Evolutionary conservation across 92 coral and sea anemone species (phyloP), one percentile per base, ranked within the genome.

Genomic region (Diadumene lineata): DNA sequence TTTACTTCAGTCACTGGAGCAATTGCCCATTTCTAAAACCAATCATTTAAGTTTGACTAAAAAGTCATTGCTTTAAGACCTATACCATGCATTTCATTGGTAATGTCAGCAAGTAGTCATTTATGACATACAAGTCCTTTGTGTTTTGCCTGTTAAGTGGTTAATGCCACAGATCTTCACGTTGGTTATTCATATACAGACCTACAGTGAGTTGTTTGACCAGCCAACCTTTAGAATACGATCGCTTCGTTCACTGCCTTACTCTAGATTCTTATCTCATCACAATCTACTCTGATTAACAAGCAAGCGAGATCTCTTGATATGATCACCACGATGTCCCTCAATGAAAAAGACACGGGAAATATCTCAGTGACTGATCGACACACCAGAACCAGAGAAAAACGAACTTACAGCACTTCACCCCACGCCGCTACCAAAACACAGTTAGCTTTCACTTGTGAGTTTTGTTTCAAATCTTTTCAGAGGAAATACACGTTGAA

Each of bases 401-500:
- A 38, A 13, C 48, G 48, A 38, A 4, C 48, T 38, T 4, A 38
- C n/a, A n/a, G 9, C 31, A 31, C 43, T 62, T 62, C 43, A 9
- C 66, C 58, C 19, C 58, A 53, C 24, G 58, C 18, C 18, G 32
- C 48, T 21, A 44, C 43, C 0, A 32, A 60, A 24, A 24, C 79
- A 28, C 48, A 60, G 51, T 7, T 44, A 43, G 7, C 60, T 63
- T 74, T 74, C 50, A 46, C 31, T 33, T 74, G 79, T 18, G 61
- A 27, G 25, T 60, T 61, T 63, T 74, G 79, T 23, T 6, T 24
- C 69, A 74, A 74, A 64, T 16, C 57, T 16, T 74, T 74, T 16
- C 79, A 74, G 28, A 74, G 79, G 79, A 74, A 74, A 26, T 74
- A 74, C 60, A 74, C 79, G 21, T 43, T 74, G 19, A 74, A 60